These are phyloP conservation scores for Galeopterus variegatus DNA, from an alignment of 2,113 vertebrate species.

Conservation along the genomic window DNA sequence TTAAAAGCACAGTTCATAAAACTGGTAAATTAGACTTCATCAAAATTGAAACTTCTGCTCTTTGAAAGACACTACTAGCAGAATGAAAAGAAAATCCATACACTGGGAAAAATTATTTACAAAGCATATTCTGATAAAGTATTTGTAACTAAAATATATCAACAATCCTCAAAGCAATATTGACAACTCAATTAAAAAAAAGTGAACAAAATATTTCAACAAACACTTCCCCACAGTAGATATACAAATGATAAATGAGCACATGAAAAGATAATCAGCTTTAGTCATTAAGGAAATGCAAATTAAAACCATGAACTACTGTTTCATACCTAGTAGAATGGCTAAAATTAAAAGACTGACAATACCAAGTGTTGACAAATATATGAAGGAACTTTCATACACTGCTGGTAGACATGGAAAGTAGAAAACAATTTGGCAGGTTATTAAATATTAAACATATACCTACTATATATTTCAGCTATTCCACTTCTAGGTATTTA, in stretches of 20 bases:
- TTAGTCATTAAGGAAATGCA: background rate
- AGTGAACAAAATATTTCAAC: background rate
- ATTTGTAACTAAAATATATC: background rate
- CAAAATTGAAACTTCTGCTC: slow-evolving; percentile 2
- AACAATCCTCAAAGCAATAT: background rate
- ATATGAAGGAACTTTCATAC: background rate
- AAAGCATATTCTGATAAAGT: slow-evolving; percentile 18
- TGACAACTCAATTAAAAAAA: slow-evolving; percentile 15
- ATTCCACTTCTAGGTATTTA: background rate
- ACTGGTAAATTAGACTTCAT: slow-evolving; percentile 16
- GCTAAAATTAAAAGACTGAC: background rate
- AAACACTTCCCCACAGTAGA: background rate
- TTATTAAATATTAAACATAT: background rate
- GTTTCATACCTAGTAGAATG: background rate
- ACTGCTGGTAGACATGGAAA: background rate
- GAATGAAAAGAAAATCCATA: background rate
- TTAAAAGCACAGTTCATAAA: slow-evolving; percentile 21
- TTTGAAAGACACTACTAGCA: background rate
- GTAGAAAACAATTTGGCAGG: background rate
- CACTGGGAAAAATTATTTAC: background rate
- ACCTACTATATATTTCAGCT: background rate
- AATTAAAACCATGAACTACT: background rate
- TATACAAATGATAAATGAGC: background rate
- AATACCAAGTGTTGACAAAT: background rate
- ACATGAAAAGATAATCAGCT: background rate